phyloP scores from a whole-genome alignment of 2,797 vertebrate species.

The Urosaurus nigricauda region DNA sequence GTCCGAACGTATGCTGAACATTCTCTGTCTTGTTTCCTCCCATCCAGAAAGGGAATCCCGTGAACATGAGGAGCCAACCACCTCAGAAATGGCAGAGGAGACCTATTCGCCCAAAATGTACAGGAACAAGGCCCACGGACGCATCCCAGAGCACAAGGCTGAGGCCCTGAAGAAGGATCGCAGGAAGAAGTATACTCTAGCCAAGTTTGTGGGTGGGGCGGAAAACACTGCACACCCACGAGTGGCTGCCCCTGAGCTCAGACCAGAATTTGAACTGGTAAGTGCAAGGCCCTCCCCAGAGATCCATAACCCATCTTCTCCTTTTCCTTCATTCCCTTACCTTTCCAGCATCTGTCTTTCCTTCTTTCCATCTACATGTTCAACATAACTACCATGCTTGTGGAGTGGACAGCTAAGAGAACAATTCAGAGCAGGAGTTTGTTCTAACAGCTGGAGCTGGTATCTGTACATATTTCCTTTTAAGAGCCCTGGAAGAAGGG shows the following conservation, averaged over 20 bases:
- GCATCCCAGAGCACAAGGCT: constrained; percentile 90
- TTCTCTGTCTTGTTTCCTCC: background rate
- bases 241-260: constrained; percentile 80
- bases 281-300: constrained; percentile 62
- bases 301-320: background rate
- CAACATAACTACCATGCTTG: background rate
- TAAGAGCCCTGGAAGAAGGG: no score
- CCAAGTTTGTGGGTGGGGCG: constrained; percentile 82
- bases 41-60: constrained; percentile 89
- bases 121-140: constrained; percentile 83
- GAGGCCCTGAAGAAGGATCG: constrained; percentile 91
- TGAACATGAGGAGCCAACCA: constrained; percentile 89
- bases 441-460: background rate
- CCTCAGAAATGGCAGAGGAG: constrained; percentile 89
- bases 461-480: no score
- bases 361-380: background rate
- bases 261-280: constrained; percentile 96
- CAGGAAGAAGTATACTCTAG: constrained; percentile 87
- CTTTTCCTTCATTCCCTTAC: rapidly evolving
- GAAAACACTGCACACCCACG: constrained; percentile 89
- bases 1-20: background rate
- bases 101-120: constrained; percentile 87
- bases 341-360: background rate
- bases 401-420: no score
- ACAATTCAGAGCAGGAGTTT: background rate